Evolutionary conservation across 2,797 vertebrate species (phyloP), one percentile per base, ranked within the genome.

Genomic region (Avahi laniger): DNA sequence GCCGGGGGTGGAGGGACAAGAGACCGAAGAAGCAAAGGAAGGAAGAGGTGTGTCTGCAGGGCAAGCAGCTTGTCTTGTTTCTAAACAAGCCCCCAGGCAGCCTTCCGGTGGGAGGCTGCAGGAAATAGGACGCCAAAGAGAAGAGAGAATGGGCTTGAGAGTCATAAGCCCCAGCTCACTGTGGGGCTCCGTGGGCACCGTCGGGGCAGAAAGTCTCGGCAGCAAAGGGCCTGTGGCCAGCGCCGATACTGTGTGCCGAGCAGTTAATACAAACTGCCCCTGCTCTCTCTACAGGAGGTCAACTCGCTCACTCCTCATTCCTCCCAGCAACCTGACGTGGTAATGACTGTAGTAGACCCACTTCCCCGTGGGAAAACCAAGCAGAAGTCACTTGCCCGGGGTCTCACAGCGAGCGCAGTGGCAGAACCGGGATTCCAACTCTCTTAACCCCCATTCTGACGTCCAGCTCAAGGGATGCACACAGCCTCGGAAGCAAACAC

Each of bases 41-140:
- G 95, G 96, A 97, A 96, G 86, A 93, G 79, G 96, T 72, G 79
- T 88, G 65, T n/a, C 78, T 79, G 59, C 73, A 82, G 43, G 59
- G 81, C 80, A 72, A 65, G 83, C 67, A 46, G 41, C 57, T 57
- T 2, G 1, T 82, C 89, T 81, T 70, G 85, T 75, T 78, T 88
- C 95, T 93, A 70, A 92, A 83, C 35, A n/a, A 33, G 41, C 33
- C 91, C 67, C 72, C 18, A 38, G 46, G 24, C 18, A 7, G 50
- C 85, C 88, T 89, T 79, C 85, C 2, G 0, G 70, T 1, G 38
- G 84, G 93, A 22, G 18, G 41, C 73, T 54, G 14, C 83, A 89
- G 94, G 83, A 96, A 96, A 65, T 69, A 93, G 93, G 87, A 84
- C 86, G 52, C 79, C 70, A 11, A 48, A 79, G 35, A 65, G 84